Evolutionary conservation across 2,888 invertebrate genomes (phyloP).

Genomic region (Autographa pulchrina): DNA sequence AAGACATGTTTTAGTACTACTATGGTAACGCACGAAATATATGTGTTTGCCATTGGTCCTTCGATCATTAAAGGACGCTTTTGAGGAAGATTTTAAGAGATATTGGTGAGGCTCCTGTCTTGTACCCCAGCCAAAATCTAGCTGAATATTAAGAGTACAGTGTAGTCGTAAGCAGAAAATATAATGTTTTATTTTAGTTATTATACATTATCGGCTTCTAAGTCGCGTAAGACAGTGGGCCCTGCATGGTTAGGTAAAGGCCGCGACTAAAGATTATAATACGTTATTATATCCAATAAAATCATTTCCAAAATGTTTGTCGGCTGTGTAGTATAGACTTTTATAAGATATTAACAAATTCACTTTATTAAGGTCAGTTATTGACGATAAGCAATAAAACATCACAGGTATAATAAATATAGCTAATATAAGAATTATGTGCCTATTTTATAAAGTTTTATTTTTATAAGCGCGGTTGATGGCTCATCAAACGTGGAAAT

Average conservation of each 20-base stretch:
- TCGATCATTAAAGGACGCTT: not conserved
- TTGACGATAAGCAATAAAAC: conserved; percentile 51
- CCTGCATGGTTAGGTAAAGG: conserved; percentile 7
- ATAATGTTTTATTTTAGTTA: conserved; percentile 9
- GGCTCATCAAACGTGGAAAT: conserved; percentile 32
- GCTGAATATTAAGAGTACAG: conserved; percentile 14
- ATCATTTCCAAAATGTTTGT: conserved; percentile 58
- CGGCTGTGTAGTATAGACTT: conserved; percentile 65
- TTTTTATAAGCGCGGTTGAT: conserved; percentile 35
- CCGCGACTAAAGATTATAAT: not conserved
- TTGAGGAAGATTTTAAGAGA: not conserved
- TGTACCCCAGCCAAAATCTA: conserved; percentile 3
- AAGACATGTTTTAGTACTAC: not conserved
- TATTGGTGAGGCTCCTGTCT: not conserved
- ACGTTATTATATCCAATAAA: conserved; percentile 12
- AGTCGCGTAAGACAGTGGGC: conserved; percentile 12
- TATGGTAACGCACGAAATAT: not conserved
- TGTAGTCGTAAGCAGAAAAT: conserved; percentile 1
- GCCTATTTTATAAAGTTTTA: conserved; percentile 20
- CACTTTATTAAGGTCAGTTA: conserved; percentile 20
- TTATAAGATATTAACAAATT: conserved; percentile 28
- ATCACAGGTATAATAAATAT: conserved; percentile 47
- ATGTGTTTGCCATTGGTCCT: not conserved
- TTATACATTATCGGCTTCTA: not conserved
- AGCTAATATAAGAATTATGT: conserved; percentile 35